A percentile compares a stretch with the other conserved stretches of the same genome.
These are phyloP conservation scores for Latrodectus hesperus DNA, from an alignment of 2,888 invertebrate genomes.

Conservation along the genomic window DNA sequence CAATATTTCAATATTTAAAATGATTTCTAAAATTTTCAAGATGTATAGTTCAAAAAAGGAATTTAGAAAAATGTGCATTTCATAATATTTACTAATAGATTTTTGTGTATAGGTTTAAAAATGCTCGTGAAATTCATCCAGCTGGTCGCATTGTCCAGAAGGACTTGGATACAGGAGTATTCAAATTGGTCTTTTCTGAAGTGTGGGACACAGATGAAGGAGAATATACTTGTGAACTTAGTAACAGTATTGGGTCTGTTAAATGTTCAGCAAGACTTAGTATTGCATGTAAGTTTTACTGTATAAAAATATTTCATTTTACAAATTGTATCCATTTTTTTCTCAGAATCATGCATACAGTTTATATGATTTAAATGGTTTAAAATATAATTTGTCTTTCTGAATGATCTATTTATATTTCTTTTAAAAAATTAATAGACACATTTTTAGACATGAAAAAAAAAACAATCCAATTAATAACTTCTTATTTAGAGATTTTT, in stretches of 20 bases:
- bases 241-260: conserved; percentile 92
- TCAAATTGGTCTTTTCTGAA: conserved; percentile 90
- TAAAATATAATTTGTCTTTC: too few relatives aligned
- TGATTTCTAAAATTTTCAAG: too few relatives aligned
- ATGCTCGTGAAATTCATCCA: conserved; percentile 90
- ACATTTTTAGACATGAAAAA: too few relatives aligned
- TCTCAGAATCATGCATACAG: neutral
- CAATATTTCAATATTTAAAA: too few relatives aligned
- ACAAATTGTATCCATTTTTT: neutral
- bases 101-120: conserved; percentile 79
- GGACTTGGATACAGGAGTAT: conserved; percentile 82
- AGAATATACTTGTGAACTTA: conserved; percentile 96
- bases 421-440: too few relatives aligned
- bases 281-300: conserved; percentile 84
- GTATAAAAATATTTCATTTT: neutral
- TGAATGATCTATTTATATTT: too few relatives aligned
- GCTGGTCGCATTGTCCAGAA: conserved; percentile 79
- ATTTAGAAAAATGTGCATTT: too few relatives aligned
- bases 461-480: too few relatives aligned
- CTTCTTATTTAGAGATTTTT: too few relatives aligned
- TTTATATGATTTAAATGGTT: too few relatives aligned
- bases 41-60: too few relatives aligned
- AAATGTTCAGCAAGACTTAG: conserved; percentile 90
- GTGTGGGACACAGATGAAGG: conserved; percentile 93
- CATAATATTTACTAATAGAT: too few relatives aligned